Evolutionary conservation across 2,888 invertebrate species (phyloP), one percentile per base, ranked within the genome.

Genomic region (Nemurella pictetii): DNA sequence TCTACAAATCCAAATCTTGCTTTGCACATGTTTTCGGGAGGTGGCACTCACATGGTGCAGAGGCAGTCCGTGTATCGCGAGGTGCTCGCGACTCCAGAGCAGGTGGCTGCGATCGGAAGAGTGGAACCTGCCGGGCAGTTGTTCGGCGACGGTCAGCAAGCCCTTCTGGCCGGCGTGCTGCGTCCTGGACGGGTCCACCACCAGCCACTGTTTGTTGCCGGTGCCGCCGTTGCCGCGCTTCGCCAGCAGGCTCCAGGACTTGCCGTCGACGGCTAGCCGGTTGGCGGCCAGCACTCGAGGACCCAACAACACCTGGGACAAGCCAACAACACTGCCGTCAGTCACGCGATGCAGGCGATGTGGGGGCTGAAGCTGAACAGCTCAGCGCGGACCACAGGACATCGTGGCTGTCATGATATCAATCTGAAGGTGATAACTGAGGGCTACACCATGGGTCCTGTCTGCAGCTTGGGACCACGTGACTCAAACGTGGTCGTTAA

Each of bases 141-240:
- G 98, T 89, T 98, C 98, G 0, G 96, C 91, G 74, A 97, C 92
- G 92, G 94, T 95, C 9, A 95, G 89, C 0, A 92, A 88, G 12
- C 91, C 91, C 32, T 89, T 88, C 73, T 72, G 36, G 25, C 72
- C 83, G 75, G 36, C 74, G 36, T 84, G 82, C 29, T 86, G 89
- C 89, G 94, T 93, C 86, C 92, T 92, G 83, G 93, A 93, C 88
- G 94, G 94, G 89, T 97, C 95, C 0, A 96, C 92, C 4, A 95
- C 92, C 87, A 97, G 93, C 97, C 97, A 98, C 89, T 98, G 97
- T 89, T 96, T 96, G 89, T 95, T 95, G 85, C 96, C 96, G 77
- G 96, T 96, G 25, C 95, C 95, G 36, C 96, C 95, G 91, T 96
- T 95, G 89, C 93, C 94, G 7, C 91, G 90, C 0, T 93, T 92